Base-by-base conservation (phyloP, 2,888 invertebrate species). In the Fissipunctia ypsillon region DNA sequence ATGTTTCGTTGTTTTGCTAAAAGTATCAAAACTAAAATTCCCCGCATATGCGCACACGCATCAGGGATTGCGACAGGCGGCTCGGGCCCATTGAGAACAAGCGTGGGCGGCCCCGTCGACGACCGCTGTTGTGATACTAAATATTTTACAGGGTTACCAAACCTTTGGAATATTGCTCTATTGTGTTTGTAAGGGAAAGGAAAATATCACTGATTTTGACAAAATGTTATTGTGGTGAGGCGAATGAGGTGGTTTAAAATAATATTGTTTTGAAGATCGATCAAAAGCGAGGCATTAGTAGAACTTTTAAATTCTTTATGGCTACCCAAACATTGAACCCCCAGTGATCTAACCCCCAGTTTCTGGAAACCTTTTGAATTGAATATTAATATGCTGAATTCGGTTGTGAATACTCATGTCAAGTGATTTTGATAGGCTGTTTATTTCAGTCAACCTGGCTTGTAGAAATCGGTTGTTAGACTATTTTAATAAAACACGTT, bases 71-170 rank as follows among this genome's bases (percentile, higher is more conserved):
- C 88, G 88, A 86, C 86, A 89, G 83, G 83, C 83, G 78, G 75
- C 81, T 68, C 85, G 79, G 81, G 77, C 77, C 88, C 88, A 89
- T 88, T 90, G 88, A 89, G 88, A 81, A 81, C 89, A 73, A 57
- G 89, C 84, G 89, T 89, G 84, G 89, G 89, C 86, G 87, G 81
- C 80, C 76, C 77, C 81, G 81, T 83, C 81, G 81, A 66, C 83
- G 83, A 83, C 80, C 82, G 79, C 68, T 82, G 87, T 84, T 87
- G 81, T 84, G 81, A 87, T 88, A 86, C 85, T 86, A 87, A 88
- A 88, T 80, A 87, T 87, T 81, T 70, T 31, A 68, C 69, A 81
- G 79, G 87, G 86, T 85, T 86, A 80, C 80, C 87, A 83, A 78
- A 77, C 76, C 84, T 78, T 45, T 54, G 68, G 43, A 73, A 38